Evolutionary conservation across 2,113 vertebrate genomes (phyloP), one percentile per base, ranked within the genome.

Genomic region (Cyanistes caeruleus): DNA sequence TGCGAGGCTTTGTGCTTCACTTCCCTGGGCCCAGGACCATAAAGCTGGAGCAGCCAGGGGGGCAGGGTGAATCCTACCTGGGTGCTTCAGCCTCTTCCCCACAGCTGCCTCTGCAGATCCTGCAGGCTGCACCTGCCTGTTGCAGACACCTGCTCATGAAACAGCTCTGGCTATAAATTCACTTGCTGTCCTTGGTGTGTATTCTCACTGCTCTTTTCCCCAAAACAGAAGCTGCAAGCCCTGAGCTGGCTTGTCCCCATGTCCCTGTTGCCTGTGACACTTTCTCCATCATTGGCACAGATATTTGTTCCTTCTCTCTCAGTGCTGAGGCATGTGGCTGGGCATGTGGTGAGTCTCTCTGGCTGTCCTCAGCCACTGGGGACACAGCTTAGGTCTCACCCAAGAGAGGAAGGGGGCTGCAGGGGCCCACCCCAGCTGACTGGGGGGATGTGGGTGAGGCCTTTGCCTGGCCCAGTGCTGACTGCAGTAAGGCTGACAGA

Each of bases 261-360:
- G 48, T 64, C 52, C 3, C 52, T 33, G 49, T 9, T 33, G 48
- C 44, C 35, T 41, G 46, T 77, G 78, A 15, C 55, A 6, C 43
- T 37, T 41, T 41, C 69, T 73, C 55, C 6, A 1, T 39, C 28
- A 3, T 0, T 8, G 53, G 33, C 74, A 41, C n/a, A 19, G 55
- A 28, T 10, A 24, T 51, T 75, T 79, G 67, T n/a, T 79, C 27
- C 33, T 7, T 7, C 33, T 27, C 6, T 48, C 22, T 41, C 51
- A 49, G 48, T 2, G 3, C 64, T 33, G 60, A n/a, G 51, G 31
- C 0, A 0, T 17, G 24, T 69, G 84, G 15, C 10, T 1, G 2
- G 46, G 16, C 2, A 0, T 7, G 9, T 5, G 4, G n/a, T 1
- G 5, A 37, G 33, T 33, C n/a, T n/a, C 52, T 81, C 19, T 1